These are phyloP conservation scores for Plutella xylostella DNA, from an alignment of 2,888 invertebrate genomes.

Conservation along the genomic window DNA sequence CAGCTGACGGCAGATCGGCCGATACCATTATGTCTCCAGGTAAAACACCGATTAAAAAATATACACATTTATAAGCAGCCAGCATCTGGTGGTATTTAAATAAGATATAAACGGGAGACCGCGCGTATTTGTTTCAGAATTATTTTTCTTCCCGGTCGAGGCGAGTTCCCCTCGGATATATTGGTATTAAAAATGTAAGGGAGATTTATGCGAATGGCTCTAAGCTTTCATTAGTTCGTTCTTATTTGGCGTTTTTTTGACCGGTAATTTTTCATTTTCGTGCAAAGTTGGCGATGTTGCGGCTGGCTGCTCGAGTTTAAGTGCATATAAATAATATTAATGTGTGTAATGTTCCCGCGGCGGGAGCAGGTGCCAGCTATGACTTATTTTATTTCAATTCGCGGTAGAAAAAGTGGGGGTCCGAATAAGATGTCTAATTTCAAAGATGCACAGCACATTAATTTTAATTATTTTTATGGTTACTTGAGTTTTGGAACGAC, in stretches of 20 bases:
- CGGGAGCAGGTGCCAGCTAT: conserved; percentile 55
- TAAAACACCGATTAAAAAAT: conserved; percentile 66
- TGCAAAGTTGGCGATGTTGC: conserved; percentile 59
- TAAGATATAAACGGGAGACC: conserved; percentile 64
- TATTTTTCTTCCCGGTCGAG: conserved; percentile 40
- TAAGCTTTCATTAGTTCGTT: conserved; percentile 70
- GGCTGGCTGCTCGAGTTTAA: conserved; percentile 54
- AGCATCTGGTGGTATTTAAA: conserved; percentile 67
- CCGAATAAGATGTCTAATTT: neutral
- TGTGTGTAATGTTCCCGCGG: conserved; percentile 32
- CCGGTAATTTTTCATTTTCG: conserved; percentile 68
- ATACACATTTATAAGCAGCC: conserved; percentile 63
- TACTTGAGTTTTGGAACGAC: no score
- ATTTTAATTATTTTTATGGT: neutral
- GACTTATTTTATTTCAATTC: conserved; percentile 59
- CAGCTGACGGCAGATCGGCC: conserved; percentile 65
- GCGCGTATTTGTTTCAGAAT: conserved; percentile 51
- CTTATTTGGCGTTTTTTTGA: conserved; percentile 65
- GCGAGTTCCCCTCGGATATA: conserved; percentile 64
- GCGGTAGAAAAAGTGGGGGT: conserved; percentile 27
- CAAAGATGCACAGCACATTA: neutral
- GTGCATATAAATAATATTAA: conserved; percentile 69
- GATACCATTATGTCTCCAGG: conserved; percentile 66
- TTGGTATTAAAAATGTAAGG: conserved; percentile 71
- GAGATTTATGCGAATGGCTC: conserved; percentile 70